Evolutionary conservation across 1,140 invertebrate genomes (phyloP).

Genomic region (Bombus picipes): DNA sequence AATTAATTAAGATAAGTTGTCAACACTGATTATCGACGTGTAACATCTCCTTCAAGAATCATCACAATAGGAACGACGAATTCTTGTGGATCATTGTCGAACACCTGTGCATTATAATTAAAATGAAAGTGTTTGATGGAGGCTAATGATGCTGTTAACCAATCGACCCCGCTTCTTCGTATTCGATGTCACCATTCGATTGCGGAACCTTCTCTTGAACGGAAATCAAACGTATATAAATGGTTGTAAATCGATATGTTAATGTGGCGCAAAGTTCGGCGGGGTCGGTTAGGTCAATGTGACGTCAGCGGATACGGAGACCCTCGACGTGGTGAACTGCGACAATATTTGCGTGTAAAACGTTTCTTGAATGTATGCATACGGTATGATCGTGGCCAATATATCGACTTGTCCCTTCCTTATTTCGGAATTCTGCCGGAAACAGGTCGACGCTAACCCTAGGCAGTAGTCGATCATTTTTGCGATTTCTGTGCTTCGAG

Average conservation of each 20-base stretch:
- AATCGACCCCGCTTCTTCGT: not conserved
- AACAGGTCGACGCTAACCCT: not conserved
- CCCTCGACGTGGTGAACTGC: slow-evolving; percentile 58
- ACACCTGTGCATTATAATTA: slow-evolving; percentile 20
- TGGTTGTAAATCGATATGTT: slow-evolving; percentile 75
- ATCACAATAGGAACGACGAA: not conserved
- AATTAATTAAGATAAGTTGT: slow-evolving; percentile 26
- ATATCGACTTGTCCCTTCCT: not conserved
- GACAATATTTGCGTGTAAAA: slow-evolving; percentile 38
- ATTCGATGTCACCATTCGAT: not conserved
- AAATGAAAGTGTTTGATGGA: not conserved
- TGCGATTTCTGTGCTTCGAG: no score
- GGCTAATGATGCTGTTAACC: not conserved
- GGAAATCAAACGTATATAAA: slow-evolving; percentile 51
- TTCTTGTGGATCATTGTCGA: not conserved
- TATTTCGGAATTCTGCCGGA: not conserved
- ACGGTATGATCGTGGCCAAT: not conserved
- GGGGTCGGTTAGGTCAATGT: slow-evolving; percentile 74
- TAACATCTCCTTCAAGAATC: not conserved
- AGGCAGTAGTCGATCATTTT: no score
- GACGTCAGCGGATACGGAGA: slow-evolving; percentile 80
- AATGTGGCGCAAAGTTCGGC: slow-evolving; percentile 74
- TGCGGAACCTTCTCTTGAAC: slow-evolving; percentile 10
- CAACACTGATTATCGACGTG: not conserved
- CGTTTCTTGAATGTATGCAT: not conserved